Percentiles rank a stretch among this genome's conserved stretches.
These are phyloP conservation scores for Ichneumoninae sp. DNA, from an alignment of 2,888 invertebrate genomes.

Conservation along the genomic window DNA sequence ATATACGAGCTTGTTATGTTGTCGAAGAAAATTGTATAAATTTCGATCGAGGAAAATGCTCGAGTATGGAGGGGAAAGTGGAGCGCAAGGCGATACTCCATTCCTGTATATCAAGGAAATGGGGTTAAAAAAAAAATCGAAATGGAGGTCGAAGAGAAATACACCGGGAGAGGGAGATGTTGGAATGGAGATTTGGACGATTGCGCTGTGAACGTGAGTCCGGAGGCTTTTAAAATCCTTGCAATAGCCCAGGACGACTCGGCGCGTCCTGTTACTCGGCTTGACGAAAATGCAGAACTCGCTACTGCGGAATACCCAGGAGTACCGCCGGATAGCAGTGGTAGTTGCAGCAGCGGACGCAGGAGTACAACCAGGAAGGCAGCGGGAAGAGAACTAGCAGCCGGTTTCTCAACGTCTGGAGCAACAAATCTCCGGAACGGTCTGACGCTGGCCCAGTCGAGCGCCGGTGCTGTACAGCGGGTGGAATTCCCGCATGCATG, in stretches of 20 bases:
- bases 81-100: background rate
- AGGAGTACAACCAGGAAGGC: background rate
- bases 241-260: slow-evolving; percentile 9
- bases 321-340: background rate
- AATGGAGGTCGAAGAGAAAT: slow-evolving; percentile 4
- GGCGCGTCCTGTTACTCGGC: slow-evolving; percentile 11
- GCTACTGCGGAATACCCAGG: slow-evolving; percentile 7
- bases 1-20: slow-evolving; percentile 48
- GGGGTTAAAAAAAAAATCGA: background rate
- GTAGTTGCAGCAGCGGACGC: background rate
- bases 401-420: slow-evolving; percentile 75
- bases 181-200: slow-evolving; percentile 65
- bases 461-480: slow-evolving; percentile 33
- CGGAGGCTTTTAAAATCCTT: slow-evolving; percentile 38
- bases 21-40: slow-evolving; percentile 39
- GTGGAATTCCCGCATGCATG: slow-evolving; percentile 47
- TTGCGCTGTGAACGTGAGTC: slow-evolving; percentile 51
- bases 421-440: slow-evolving; percentile 76
- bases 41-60: slow-evolving; percentile 47
- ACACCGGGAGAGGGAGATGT: slow-evolving; percentile 17
- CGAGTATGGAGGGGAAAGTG: background rate
- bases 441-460: slow-evolving; percentile 38
- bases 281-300: slow-evolving; percentile 14
- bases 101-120: background rate
- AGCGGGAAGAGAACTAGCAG: slow-evolving; percentile 27